Evolutionary conservation across 2,113 vertebrate genomes (phyloP).

Genomic region (Ivindomyrus marchei): DNA sequence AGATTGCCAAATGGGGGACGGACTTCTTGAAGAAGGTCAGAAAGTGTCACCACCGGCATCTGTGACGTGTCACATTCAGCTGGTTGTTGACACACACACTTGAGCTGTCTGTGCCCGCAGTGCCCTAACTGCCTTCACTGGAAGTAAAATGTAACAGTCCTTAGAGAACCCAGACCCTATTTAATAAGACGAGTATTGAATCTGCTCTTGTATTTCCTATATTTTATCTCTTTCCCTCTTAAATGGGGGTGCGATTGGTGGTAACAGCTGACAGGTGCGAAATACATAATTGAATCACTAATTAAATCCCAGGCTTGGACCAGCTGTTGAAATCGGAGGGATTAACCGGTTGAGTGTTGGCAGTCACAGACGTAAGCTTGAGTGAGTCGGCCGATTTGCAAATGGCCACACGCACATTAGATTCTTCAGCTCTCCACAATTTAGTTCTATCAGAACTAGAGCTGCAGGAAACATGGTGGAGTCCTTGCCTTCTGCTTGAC

Average conservation of each 20-base stretch:
- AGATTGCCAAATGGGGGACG: background rate
- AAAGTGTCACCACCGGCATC: background rate
- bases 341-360: constrained; percentile 56
- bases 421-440: background rate
- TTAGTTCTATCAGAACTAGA: background rate
- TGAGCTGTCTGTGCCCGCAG: background rate
- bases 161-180: too few relatives aligned
- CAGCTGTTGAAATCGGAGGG: constrained; percentile 55
- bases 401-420: background rate
- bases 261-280: constrained; percentile 55
- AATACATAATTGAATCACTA: constrained; percentile 72
- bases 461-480: background rate
- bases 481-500: background rate
- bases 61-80: background rate
- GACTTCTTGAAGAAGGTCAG: background rate
- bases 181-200: background rate
- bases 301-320: constrained; percentile 72
- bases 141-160: background rate
- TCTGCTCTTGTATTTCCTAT: background rate
- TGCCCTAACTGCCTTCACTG: background rate
- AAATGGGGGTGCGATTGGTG: background rate
- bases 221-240: background rate
- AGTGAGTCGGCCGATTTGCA: background rate
- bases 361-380: constrained; percentile 17
- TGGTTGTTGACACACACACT: background rate